Evolutionary conservation across 2,888 invertebrate species (phyloP).

Genomic region (Clostera curtula): DNA sequence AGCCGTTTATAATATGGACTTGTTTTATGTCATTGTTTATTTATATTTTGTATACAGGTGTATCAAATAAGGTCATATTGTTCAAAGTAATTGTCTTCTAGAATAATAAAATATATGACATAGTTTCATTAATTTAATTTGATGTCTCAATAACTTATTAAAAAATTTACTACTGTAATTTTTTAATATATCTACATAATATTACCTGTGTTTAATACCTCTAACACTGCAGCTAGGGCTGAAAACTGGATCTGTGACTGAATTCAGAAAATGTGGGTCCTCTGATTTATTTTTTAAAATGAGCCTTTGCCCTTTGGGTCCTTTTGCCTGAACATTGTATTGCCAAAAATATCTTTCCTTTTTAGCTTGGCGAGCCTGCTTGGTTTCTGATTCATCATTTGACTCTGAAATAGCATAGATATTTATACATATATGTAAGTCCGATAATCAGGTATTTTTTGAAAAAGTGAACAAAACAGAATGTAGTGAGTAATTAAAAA

Average conservation of each 20-base stretch:
- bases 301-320: conserved; percentile 94
- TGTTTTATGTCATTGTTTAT: no score
- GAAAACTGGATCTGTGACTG: conserved; percentile 96
- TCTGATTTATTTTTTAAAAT: conserved; percentile 88
- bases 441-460: no score
- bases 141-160: no score
- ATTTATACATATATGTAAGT: conserved; percentile 2
- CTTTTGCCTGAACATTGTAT: conserved; percentile 98
- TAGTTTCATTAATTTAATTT: no score
- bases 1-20: no score
- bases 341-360: conserved; percentile 97
- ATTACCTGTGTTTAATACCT: conserved; percentile 90
- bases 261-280: conserved; percentile 93
- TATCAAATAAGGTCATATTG: no score
- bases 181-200: conserved; percentile 12
- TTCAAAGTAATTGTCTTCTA: no score
- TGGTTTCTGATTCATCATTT: conserved; percentile 76
- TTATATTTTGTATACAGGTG: no score
- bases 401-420: conserved; percentile 63
- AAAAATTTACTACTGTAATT: no score
- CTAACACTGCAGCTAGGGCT: conserved; percentile 92
- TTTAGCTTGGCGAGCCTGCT: conserved; percentile 69
- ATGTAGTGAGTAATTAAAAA: no score
- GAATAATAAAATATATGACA: no score
- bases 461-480: no score